phyloP scores from a whole-genome alignment of 2,113 vertebrate species.

The western clawed frog (Xenopus tropicalis) region UCB_Xtro_10.0 CM004446.2:70112001-70112500 shows the following conservation, averaged over 20 bases:
- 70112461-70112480: too few species aligned
- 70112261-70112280: conserved; percentile 30
- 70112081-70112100: conserved; percentile 46
- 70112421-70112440: too few species aligned
- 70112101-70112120: conserved; percentile 44
- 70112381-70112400: too few species aligned
- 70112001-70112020: conserved; percentile 37
- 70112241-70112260: conserved; percentile 4
- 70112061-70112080: conserved; percentile 46
- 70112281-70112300: too few species aligned
- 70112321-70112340: too few species aligned
- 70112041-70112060: conserved; percentile 45
- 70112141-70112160: conserved; percentile 43
- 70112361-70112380: too few species aligned
- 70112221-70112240: conserved; percentile 28
- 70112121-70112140: conserved; percentile 46
- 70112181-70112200: conserved; percentile 42
- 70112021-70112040: conserved; percentile 44
- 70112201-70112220: conserved; percentile 28
- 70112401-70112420: too few species aligned
- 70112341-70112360: too few species aligned
- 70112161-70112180: conserved; percentile 39
- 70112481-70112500: too few species aligned
- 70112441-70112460: too few species aligned
- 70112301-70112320: too few species aligned